Percentiles rank a stretch among this genome's conserved stretches.
phyloP scores from a whole-genome alignment of 2,888 invertebrate species.

The Gymnoscelis rufifasciata region DNA sequence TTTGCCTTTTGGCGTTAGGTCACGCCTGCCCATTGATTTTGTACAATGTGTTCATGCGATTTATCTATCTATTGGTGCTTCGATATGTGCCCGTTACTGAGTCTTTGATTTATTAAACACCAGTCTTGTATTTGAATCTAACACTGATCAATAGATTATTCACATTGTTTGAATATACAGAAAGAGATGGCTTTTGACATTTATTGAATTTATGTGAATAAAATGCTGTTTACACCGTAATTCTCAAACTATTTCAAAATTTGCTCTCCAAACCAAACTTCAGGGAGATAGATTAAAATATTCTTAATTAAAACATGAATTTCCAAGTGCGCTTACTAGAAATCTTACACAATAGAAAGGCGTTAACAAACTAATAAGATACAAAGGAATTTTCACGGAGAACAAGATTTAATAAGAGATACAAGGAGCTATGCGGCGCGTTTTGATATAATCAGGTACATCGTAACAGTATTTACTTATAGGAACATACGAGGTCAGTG shows the following conservation, averaged over 20 bases:
- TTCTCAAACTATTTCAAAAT: no score
- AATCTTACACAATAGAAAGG: slow-evolving; percentile 24
- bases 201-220: no score
- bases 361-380: slow-evolving; percentile 30
- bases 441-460: slow-evolving; percentile 37
- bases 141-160: no score
- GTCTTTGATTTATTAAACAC: slow-evolving; percentile 12
- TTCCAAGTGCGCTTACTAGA: slow-evolving; percentile 21
- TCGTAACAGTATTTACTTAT: slow-evolving; percentile 45
- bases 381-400: slow-evolving; percentile 29
- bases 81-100: slow-evolving; percentile 21
- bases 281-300: no score
- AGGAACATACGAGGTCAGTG: slow-evolving; percentile 53
- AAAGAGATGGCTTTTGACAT: no score
- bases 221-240: no score
- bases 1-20: slow-evolving; percentile 63
- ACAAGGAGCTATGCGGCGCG: slow-evolving; percentile 31
- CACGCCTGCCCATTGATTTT: slow-evolving; percentile 54
- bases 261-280: no score
- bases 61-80: slow-evolving; percentile 37
- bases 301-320: slow-evolving; percentile 17
- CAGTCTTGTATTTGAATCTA: no score
- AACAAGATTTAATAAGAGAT: slow-evolving; percentile 33
- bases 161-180: no score
- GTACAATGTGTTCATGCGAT: slow-evolving; percentile 40